Conservation (phyloP, 1,140 invertebrate species). For the Tetramorium parvispinum region DNA sequence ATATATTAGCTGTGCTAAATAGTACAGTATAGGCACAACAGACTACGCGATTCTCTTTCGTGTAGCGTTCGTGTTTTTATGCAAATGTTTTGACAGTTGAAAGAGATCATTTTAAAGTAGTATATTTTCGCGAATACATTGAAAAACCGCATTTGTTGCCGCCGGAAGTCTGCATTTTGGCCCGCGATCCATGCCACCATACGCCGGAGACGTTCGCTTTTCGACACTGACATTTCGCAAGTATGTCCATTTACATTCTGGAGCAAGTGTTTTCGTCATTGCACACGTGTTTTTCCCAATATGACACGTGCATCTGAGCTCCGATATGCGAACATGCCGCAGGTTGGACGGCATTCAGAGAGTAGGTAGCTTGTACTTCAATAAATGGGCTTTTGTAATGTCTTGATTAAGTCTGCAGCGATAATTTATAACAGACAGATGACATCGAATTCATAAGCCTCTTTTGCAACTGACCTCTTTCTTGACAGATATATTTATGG, state of each 20-base stretch:
- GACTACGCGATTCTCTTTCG: neutral
- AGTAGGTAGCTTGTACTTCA: slow-evolving; percentile 2
- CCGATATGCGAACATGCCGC: neutral
- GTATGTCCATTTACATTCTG: slow-evolving; percentile 71
- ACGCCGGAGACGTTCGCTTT: neutral
- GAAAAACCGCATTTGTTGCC: slow-evolving; percentile 1
- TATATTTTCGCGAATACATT: neutral
- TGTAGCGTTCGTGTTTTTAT: neutral
- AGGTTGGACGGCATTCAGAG: slow-evolving; percentile 18
- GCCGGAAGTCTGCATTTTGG: slow-evolving; percentile 22
- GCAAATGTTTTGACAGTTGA: slow-evolving; percentile 21
- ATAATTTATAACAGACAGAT: slow-evolving; percentile 39
- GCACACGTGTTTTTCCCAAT: slow-evolving; percentile 62
- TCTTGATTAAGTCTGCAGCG: slow-evolving; percentile 20
- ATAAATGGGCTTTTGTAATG: slow-evolving; percentile 39
- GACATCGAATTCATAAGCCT: slow-evolving; percentile 3
- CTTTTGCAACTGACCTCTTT: slow-evolving; percentile 52
- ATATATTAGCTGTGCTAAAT: neutral
- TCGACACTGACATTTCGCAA: slow-evolving; percentile 61
- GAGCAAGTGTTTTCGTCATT: slow-evolving; percentile 74
- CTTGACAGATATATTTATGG: slow-evolving; percentile 17
- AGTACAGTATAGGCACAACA: neutral
- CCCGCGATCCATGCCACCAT: neutral
- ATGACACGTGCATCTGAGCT: slow-evolving; percentile 10
- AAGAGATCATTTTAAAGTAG: slow-evolving; percentile 17